These are phyloP conservation scores for Gorsachius goisagi DNA, from an alignment of 2,113 vertebrate species.

Conservation along the genomic window DNA sequence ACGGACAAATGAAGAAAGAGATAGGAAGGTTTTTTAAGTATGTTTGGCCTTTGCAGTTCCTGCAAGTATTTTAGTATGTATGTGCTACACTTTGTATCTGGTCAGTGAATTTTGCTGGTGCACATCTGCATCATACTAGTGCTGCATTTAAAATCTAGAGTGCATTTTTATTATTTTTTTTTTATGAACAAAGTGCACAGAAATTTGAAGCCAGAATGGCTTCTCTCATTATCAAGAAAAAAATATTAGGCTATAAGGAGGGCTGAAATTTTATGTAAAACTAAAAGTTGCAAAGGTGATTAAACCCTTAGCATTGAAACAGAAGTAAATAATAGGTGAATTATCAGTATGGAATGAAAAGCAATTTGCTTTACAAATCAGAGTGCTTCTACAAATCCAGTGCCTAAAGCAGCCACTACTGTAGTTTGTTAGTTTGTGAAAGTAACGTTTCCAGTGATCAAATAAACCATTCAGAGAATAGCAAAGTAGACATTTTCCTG, in stretches of 20 bases:
- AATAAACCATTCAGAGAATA: conserved; percentile 47
- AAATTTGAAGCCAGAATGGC: conserved; percentile 2
- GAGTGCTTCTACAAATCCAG: conserved; percentile 66
- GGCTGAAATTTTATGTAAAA: conserved; percentile 20
- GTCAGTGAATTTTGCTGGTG: conserved; percentile 17
- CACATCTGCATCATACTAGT: neutral
- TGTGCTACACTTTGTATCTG: neutral
- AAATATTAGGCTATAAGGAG: neutral
- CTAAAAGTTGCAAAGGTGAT: neutral
- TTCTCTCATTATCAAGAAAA: conserved; percentile 10
- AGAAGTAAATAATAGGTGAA: neutral
- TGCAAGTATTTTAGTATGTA: neutral
- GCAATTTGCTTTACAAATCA: conserved; percentile 58
- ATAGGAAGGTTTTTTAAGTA: neutral
- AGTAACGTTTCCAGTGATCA: conserved; percentile 53
- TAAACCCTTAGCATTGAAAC: conserved; percentile 21
- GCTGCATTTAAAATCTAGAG: conserved; percentile 25
- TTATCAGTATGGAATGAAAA: conserved; percentile 16
- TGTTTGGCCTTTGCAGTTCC: conserved; percentile 33
- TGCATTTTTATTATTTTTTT: neutral
- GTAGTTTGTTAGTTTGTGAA: conserved; percentile 54
- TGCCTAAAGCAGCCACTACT: conserved; percentile 57
- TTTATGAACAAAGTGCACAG: neutral
- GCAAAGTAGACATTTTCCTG: conserved; percentile 42
- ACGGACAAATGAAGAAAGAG: neutral